Evolutionary conservation across 92 coral and sea anemone genomes (phyloP), one percentile per base, ranked within the genome.

Genomic region (Montipora capitata): DNA sequence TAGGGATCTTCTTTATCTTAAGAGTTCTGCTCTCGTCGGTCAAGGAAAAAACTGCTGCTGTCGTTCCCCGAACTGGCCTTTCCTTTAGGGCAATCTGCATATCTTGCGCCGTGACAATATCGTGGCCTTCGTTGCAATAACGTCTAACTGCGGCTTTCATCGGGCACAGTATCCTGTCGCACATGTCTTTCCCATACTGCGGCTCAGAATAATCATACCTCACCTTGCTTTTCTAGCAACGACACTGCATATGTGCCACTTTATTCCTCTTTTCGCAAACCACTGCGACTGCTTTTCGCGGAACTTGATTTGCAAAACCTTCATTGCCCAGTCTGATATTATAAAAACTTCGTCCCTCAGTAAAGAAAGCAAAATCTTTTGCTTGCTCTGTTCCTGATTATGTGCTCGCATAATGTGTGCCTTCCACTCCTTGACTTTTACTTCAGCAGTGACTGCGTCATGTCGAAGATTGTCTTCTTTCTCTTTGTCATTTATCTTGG

Each of bases 241-340:
- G 18, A 90, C 93, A 77, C 93, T 71, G 77, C 86, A 76, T n/a
- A n/a, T 41, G 73, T 83, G 93, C 74, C 91, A 87, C 77, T 78
- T 78, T 20, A 87, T 87, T 12, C 91, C 85, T 54, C 91, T 42
- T 51, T 82, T 89, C n/a, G 79, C 93, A 76, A 75, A 82, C 84
- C 76, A 42, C 3, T 71, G 57, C 20, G 39, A 71, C 56, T 71
- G 57, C 57, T 71, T 71, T 71, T 71, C 93, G 67, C 42, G 77
- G 82, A 58, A 64, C 77, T 79, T 90, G 79, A 45, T 78, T 43
- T 74, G 85, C 68, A 38, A 49, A 69, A 80, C 72, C 77, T 81
- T 81, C 68, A 77, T 79, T 15, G 94, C 94, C 93, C 87, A 85
- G 75, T 85, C 94, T 49, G 85, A 51, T 40, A 90, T 68, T 71